These are phyloP conservation scores for Agonum fuliginosum DNA, from an alignment of 2,888 invertebrate species.

Conservation along the genomic window DNA sequence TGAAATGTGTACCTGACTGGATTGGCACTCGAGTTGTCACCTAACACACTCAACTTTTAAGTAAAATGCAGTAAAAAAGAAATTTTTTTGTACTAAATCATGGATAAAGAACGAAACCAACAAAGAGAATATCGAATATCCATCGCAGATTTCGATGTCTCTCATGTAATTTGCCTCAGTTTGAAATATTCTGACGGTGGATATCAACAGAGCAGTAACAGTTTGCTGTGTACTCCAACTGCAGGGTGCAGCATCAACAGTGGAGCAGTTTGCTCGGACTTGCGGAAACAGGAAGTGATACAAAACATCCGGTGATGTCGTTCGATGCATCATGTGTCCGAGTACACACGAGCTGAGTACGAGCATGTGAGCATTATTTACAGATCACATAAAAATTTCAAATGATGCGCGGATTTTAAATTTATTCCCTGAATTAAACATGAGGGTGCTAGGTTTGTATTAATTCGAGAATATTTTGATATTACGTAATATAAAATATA, in stretches of 20 bases:
- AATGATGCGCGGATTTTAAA: background rate
- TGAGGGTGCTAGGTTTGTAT: background rate
- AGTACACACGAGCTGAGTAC: background rate
- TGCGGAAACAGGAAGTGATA: slow-evolving; percentile 53
- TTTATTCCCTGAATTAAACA: background rate
- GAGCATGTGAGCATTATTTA: background rate
- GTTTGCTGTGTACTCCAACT: no score
- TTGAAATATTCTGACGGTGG: background rate
- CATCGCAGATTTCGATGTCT: no score
- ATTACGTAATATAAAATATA: no score
- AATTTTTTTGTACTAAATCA: no score
- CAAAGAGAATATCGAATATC: no score
- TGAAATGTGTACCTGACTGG: no score
- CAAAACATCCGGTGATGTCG: slow-evolving; percentile 52
- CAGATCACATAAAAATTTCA: slow-evolving; percentile 21
- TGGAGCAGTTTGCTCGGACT: slow-evolving; percentile 5
- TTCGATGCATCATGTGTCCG: slow-evolving; percentile 34
- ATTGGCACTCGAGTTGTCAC: no score
- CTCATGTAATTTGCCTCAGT: no score
- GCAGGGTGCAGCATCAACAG: background rate
- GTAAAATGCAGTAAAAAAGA: no score
- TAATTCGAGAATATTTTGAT: no score
- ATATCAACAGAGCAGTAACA: background rate
- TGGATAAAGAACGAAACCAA: no score
- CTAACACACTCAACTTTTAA: no score